Base-by-base conservation (phyloP, 1,140 invertebrate species). In the Pogonomyrmex barbatus region DNA sequence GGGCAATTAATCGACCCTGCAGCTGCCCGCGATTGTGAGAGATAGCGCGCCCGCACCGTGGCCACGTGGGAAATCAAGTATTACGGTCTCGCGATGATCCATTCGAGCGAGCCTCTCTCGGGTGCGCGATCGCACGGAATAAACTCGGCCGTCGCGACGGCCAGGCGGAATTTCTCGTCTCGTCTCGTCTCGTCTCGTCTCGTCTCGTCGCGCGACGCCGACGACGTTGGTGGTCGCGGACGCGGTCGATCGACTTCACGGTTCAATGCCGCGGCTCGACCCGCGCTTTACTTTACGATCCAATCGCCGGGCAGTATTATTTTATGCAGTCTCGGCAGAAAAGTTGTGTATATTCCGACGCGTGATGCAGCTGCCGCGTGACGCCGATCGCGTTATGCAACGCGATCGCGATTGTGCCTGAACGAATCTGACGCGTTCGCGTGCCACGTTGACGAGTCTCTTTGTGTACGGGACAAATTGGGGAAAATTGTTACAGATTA, bases 11-110 rank as follows among this genome's bases (percentile, higher is more conserved):
- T 89, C 30, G 88, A 77, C 56, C 73, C 77, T 47, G 54, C 71
- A 73, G 54, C 60, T 45, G 70, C 60, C 24, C 36, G 14, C 58
- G 12, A 47, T 58, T 42, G 56, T 83, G 65, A 45, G 24, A 78
- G 67, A 60, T 77, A 65, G 47, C 76, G 77, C 67, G 86, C 82
- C 87, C 71, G 63, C 79, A 84, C 45, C 54, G 52, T 68, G 24
- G 89, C 89, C 89, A 90, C 88, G 89, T 90, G 89, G 87, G 86
- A 86, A 90, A 88, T 89, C 82, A 90, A 79, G 88, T 70, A 90
- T 90, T 88, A 86, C 86, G 12, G 3, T 86, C 63, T 81, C 47
- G 58, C 24, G 75, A 79, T 47, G 85, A 70, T 79, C 58, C 83
- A 85, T 88, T 42, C 68, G 54, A 78, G 65, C 52, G 62, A 56